Evolutionary conservation across 2,888 invertebrate species (phyloP).

Genomic region (Epirrhoe alternata): DNA sequence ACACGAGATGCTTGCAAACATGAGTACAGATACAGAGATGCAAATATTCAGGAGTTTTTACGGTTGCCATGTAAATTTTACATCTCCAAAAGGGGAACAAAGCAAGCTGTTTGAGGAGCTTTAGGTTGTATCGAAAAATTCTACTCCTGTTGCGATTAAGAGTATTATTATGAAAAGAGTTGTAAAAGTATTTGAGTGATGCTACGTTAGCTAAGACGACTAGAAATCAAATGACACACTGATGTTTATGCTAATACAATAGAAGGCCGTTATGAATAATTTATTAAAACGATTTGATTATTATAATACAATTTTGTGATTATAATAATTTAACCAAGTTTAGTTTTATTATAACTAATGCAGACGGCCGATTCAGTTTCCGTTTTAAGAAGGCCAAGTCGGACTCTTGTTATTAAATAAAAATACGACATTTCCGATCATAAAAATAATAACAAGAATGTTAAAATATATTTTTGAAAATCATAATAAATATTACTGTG

Average conservation of each 20-base stretch:
- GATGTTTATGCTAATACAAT: constrained; percentile 3
- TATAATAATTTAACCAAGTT: too few relatives aligned
- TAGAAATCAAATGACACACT: neutral
- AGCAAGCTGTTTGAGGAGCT: neutral
- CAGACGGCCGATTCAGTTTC: neutral
- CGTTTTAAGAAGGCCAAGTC: neutral
- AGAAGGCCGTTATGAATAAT: constrained; percentile 35
- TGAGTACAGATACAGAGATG: constrained; percentile 3
- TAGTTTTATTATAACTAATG: neutral
- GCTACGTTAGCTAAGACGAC: neutral
- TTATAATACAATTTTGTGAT: constrained; percentile 8
- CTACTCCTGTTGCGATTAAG: too few relatives aligned
- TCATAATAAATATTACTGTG: too few relatives aligned
- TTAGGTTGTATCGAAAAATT: too few relatives aligned
- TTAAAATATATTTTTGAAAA: neutral
- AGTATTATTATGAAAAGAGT: too few relatives aligned
- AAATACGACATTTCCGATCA: neutral
- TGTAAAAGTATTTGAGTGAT: too few relatives aligned
- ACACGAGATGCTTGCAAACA: constrained; percentile 35
- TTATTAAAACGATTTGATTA: constrained; percentile 28
- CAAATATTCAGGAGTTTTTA: constrained; percentile 4
- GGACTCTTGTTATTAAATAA: neutral
- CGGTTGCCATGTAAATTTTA: neutral
- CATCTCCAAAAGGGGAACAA: neutral
- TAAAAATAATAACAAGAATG: too few relatives aligned